phyloP scores from a whole-genome alignment of 2,797 vertebrate species.

The Tamandua tetradactyla region DNA sequence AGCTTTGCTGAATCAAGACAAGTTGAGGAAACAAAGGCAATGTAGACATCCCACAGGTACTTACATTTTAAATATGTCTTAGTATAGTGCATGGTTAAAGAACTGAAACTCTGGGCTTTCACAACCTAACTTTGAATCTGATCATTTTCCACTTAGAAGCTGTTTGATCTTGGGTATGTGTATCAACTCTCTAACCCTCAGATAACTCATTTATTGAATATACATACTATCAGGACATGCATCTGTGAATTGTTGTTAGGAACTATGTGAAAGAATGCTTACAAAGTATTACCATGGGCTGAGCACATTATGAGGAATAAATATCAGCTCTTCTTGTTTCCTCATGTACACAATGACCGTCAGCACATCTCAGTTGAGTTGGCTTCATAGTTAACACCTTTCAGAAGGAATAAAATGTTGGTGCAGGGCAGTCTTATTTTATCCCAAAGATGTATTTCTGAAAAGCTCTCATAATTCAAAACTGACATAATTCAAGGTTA shows the following conservation, averaged over 20 bases:
- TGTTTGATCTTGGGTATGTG: neutral
- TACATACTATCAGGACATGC: neutral
- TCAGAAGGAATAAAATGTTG: slow-evolving; percentile 44
- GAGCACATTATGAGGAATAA: neutral
- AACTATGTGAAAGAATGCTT: neutral
- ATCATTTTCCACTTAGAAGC: neutral
- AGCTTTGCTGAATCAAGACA: slow-evolving; percentile 44
- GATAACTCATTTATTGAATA: neutral
- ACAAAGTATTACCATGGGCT: neutral
- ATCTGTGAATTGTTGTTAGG: neutral
- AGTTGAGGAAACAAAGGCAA: slow-evolving; percentile 64
- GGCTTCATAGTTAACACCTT: slow-evolving; percentile 13
- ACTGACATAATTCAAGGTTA: slow-evolving; percentile 46
- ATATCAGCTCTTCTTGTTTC: slow-evolving; percentile 15
- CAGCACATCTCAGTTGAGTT: neutral
- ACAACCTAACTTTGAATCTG: neutral
- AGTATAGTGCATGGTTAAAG: neutral
- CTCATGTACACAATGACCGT: neutral
- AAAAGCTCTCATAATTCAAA: slow-evolving; percentile 61
- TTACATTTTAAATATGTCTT: neutral
- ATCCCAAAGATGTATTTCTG: slow-evolving; percentile 34
- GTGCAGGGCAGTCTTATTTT: slow-evolving; percentile 40
- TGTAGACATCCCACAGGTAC: neutral
- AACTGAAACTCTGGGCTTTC: neutral
- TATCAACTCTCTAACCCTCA: neutral